Percentiles rank a stretch among this genome's conserved stretches.
phyloP scores from a whole-genome alignment of 2,113 vertebrate species.

The Meles meles region DNA sequence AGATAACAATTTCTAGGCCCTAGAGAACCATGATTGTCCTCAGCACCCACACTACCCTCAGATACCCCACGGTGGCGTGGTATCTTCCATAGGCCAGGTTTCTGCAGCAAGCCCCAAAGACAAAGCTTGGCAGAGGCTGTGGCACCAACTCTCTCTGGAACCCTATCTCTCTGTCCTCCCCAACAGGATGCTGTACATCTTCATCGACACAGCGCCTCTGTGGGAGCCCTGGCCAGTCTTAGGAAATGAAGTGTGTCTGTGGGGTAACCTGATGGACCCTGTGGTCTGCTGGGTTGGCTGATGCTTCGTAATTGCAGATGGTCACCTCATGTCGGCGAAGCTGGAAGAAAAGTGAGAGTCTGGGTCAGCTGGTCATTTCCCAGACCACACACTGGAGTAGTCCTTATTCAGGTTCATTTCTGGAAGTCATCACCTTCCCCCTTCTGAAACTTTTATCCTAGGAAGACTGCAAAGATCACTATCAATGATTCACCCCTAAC shows the following conservation, averaged over 20 bases:
- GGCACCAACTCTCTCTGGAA: constrained; percentile 44
- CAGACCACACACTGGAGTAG: not conserved
- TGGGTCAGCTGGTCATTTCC: not conserved
- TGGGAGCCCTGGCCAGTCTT: constrained; percentile 44
- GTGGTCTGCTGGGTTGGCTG: constrained; percentile 96
- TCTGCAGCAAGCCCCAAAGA: constrained; percentile 46
- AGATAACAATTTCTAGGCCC: constrained; percentile 33
- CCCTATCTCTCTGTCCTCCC: constrained; percentile 37
- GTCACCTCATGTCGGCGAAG: constrained; percentile 94
- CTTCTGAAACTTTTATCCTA: not conserved
- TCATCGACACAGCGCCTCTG: constrained; percentile 21
- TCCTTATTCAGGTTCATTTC: not conserved
- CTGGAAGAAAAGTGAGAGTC: constrained; percentile 71
- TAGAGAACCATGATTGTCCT: not conserved
- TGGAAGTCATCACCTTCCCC: not conserved
- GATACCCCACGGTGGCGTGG: no score
- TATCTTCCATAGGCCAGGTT: constrained; percentile 16
- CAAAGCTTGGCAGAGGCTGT: constrained; percentile 45
- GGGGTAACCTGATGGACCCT: constrained; percentile 90
- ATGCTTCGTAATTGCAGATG: constrained; percentile 96
- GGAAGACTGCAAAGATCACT: not conserved
- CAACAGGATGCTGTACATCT: constrained; percentile 6
- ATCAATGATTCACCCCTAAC: not conserved
- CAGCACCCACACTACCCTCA: constrained; percentile 16
- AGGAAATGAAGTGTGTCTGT: constrained; percentile 94